Percentiles rank a stretch among this genome's conserved stretches.
Conservation (phyloP, 37 sponge, comb jelly and placozoan genomes). For the Beroe ovata region DNA sequence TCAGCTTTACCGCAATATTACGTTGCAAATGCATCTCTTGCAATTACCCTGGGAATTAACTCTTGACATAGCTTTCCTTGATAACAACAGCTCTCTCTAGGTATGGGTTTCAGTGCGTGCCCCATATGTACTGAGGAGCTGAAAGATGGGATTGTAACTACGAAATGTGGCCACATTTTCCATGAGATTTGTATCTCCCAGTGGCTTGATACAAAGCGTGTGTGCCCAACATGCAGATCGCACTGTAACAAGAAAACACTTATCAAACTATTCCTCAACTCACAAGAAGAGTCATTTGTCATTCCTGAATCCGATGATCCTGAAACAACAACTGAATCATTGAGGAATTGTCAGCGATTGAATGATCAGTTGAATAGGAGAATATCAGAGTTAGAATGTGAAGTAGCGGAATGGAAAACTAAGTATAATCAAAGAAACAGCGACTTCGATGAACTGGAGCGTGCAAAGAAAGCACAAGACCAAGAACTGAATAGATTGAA, state of each 20-base stretch:
- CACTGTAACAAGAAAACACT: not conserved
- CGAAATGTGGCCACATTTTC: conserved; percentile 64
- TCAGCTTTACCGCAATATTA: not conserved
- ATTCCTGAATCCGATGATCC: not conserved
- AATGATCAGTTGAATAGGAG: not conserved
- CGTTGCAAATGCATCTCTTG: not conserved
- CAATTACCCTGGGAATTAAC: not conserved
- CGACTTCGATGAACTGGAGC: not conserved
- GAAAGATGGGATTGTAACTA: conserved; percentile 12
- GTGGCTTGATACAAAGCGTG: conserved; percentile 4
- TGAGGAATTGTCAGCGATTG: not conserved
- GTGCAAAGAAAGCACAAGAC: not conserved
- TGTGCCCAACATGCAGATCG: conserved; percentile 53
- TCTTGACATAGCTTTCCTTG: too few species aligned
- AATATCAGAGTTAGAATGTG: not conserved
- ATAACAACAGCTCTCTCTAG: too few species aligned
- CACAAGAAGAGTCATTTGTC: not conserved
- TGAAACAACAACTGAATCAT: not conserved
- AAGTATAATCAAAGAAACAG: not conserved
- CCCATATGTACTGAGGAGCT: conserved; percentile 52
- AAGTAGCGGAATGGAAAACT: not conserved
- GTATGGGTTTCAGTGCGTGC: conserved; percentile 46
- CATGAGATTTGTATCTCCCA: conserved; percentile 28
- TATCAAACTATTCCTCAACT: conserved; percentile 31
- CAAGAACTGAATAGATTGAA: not conserved